Evolutionary conservation across 2,113 vertebrate genomes (phyloP), one percentile per base, ranked within the genome.

Genomic region (Rhinopomastus cyanomelas): DNA sequence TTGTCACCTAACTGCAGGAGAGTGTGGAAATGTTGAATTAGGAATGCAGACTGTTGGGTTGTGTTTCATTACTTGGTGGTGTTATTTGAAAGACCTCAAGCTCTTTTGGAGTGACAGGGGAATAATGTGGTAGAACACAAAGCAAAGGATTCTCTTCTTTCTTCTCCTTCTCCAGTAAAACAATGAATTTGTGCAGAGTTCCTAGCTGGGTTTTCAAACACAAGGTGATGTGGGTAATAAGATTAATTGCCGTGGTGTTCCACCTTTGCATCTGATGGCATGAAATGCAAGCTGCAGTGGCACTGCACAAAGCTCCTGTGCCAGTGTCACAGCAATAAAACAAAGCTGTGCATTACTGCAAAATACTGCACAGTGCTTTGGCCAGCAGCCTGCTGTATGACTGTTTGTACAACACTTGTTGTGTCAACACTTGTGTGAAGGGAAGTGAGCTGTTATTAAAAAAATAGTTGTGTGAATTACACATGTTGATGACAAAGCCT

Each of bases 211-310:
- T 55, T 90, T 83, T 77, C 66, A 83, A 88, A 90, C 16, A 16
- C 30, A 36, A 72, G 39, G 22, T 2, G 20, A 49, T 66, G 86
- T 80, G 84, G 48, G 57, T 92, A 83, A 92, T 85, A 73, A 81
- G 84, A 81, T 92, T 73, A 66, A 93, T 90, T 95, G 87, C 89
- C 65, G 78, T 94, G 93, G 91, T 60, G 52, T 86, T 81, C 77
- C 57, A 88, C 60, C 46, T 86, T 90, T 83, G 68, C 77, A 34
- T 79, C 15, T 11, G 30, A 69, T 53, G 65, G 77, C 77, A 65
- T 46, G 77, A 83, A 86, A 86, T 30, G 46, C 49, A 89, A 72
- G 82, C 62, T 85, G 17, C 79, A 75, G 80, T 3, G 8, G 57
- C 53, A 32, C 44, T 26, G 53, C 73, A 74, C 56, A 77, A 77